These are phyloP conservation scores for Athripsodes cinereus DNA, from an alignment of 2,888 invertebrate species.

Conservation along the genomic window DNA sequence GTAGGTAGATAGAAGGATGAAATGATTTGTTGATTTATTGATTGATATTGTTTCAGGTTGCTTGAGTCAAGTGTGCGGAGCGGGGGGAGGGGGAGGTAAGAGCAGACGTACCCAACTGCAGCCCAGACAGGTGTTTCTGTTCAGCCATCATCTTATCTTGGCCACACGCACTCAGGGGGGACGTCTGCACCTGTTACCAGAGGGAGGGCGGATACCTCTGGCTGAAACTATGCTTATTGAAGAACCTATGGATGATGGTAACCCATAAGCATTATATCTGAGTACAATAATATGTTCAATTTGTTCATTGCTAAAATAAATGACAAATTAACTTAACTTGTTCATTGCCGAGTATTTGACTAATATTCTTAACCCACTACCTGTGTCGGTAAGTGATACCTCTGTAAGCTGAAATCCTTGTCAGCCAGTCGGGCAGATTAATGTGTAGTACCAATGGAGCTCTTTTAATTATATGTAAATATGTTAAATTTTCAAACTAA, in stretches of 20 bases:
- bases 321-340: too few species aligned
- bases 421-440: too few species aligned
- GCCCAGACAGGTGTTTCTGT: conserved; percentile 77
- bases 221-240: conserved; percentile 82
- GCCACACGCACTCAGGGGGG: conserved; percentile 79
- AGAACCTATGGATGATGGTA: conserved; percentile 76
- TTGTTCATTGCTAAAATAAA: too few species aligned
- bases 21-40: too few species aligned
- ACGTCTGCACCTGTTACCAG: conserved; percentile 77
- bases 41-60: conserved; percentile 64
- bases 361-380: too few species aligned
- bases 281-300: too few species aligned
- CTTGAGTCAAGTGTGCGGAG: conserved; percentile 65
- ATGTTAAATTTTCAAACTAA: too few species aligned
- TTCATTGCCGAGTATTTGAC: too few species aligned
- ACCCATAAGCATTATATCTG: conserved; percentile 11
- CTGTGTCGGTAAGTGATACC: background rate
- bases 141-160: conserved; percentile 83
- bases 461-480: too few species aligned
- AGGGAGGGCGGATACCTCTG: conserved; percentile 73
- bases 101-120: conserved; percentile 44
- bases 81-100: conserved; percentile 47
- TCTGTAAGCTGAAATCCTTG: too few species aligned
- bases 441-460: too few species aligned
- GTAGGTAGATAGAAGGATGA: too few species aligned